Percentiles rank a stretch among this genome's conserved stretches.
Conservation (phyloP, 2,888 invertebrate species). For the Stegophylla sp. region DNA sequence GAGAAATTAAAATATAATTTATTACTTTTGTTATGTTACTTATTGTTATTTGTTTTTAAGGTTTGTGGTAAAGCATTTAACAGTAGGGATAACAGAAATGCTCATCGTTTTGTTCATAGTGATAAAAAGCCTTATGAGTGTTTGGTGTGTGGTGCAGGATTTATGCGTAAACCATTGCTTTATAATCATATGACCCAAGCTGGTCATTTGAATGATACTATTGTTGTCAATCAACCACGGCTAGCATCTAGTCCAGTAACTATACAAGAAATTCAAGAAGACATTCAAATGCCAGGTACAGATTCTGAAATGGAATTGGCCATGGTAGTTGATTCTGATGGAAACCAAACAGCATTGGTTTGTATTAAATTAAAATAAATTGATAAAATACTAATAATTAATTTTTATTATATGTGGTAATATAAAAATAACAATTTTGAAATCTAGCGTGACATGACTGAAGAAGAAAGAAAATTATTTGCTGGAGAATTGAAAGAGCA, state of each 20-base stretch:
- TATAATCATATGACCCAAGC: conserved; percentile 77
- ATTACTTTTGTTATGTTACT: too few species aligned
- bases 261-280: conserved; percentile 60
- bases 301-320: conserved; percentile 65
- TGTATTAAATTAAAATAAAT: conserved; percentile 61
- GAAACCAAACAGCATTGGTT: conserved; percentile 61
- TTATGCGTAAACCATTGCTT: conserved; percentile 81
- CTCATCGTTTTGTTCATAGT: conserved; percentile 83
- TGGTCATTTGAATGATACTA: conserved; percentile 80
- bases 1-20: conserved; percentile 42
- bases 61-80: conserved; percentile 85
- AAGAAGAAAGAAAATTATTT: conserved; percentile 65
- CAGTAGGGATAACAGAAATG: conserved; percentile 83
- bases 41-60: conserved; percentile 64
- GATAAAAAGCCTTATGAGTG: conserved; percentile 88
- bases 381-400: neutral
- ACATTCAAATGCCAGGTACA: conserved; percentile 63
- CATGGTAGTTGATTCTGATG: conserved; percentile 63
- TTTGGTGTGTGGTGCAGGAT: conserved; percentile 79
- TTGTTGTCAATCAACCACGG: conserved; percentile 82
- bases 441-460: conserved; percentile 56
- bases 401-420: neutral
- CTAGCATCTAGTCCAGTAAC: conserved; percentile 67
- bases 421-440: neutral
- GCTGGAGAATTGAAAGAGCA: conserved; percentile 68